A percentile compares a stretch with the other conserved stretches of the same genome.
Evolutionary conservation across 1,140 invertebrate genomes (phyloP).

Genomic region (Drosophila leontia): DNA sequence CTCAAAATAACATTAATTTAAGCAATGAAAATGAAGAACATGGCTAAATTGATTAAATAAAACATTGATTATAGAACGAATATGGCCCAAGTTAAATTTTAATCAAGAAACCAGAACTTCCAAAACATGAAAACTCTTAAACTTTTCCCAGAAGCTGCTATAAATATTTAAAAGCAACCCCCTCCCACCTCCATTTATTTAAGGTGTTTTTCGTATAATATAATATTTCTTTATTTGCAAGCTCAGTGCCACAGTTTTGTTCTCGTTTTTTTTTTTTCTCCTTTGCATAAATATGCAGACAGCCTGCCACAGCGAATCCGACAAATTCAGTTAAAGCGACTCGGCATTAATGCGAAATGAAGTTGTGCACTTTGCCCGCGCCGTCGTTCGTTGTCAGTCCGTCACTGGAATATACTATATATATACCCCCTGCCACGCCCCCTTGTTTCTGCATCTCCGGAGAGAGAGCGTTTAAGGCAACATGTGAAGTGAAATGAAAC

Average conservation of each 20-base stretch:
- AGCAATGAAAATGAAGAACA: too few relatives aligned
- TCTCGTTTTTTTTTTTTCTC: conserved; percentile 17
- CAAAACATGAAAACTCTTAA: not conserved
- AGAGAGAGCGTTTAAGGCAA: conserved; percentile 60
- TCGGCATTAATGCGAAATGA: conserved; percentile 71
- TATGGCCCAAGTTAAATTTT: too few relatives aligned
- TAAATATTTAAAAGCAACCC: not conserved
- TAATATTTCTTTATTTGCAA: not conserved
- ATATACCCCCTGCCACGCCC: not conserved
- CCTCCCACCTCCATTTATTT: conserved; percentile 2
- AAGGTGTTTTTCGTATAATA: not conserved
- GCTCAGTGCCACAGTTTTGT: not conserved
- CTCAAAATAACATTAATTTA: too few relatives aligned
- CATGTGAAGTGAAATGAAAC: conserved; percentile 80
- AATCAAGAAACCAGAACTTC: not conserved
- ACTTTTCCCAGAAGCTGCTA: not conserved
- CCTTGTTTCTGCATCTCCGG: not conserved
- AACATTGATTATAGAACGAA: too few relatives aligned
- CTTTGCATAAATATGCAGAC: conserved; percentile 33
- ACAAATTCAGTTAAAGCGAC: conserved; percentile 40
- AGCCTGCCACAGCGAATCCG: conserved; percentile 14
- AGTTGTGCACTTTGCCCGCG: conserved; percentile 68
- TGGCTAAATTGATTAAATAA: too few relatives aligned
- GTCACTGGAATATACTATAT: not conserved
- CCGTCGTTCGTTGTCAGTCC: conserved; percentile 13